Percentiles rank a stretch among this genome's conserved stretches.
Evolutionary conservation across 1,140 invertebrate species (phyloP).

Genomic region (Diabrotica undecimpunctata): DNA sequence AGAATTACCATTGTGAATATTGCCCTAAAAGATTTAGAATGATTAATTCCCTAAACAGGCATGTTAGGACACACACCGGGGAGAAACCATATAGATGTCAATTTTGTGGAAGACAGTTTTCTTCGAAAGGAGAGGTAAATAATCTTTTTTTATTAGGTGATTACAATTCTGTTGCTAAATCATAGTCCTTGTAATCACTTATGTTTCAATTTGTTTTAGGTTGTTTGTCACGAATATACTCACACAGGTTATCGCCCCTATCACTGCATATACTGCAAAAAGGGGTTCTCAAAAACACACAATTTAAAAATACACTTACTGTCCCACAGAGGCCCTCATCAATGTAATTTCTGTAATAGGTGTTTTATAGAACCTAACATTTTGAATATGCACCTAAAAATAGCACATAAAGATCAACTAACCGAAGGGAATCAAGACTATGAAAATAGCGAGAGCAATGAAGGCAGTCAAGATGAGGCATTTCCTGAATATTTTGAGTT

Average conservation of each 20-base stretch:
- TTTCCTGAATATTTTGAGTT: not conserved
- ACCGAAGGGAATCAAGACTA: constrained; percentile 5
- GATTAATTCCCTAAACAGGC: constrained; percentile 45
- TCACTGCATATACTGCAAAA: constrained; percentile 65
- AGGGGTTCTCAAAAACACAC: constrained; percentile 54
- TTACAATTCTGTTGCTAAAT: too few species aligned
- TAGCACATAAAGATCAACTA: constrained; percentile 17
- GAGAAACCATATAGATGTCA: constrained; percentile 41
- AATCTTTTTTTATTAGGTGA: not conserved
- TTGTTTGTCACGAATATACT: constrained; percentile 48
- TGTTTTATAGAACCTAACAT: constrained; percentile 31
- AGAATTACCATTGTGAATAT: constrained; percentile 53
- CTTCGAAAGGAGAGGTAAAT: constrained; percentile 39
- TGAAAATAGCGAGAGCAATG: not conserved
- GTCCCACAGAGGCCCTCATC: constrained; percentile 32
- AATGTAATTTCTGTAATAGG: constrained; percentile 32
- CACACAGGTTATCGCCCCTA: constrained; percentile 74
- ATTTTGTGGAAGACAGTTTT: constrained; percentile 34
- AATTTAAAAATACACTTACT: constrained; percentile 38
- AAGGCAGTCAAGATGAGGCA: too few species aligned
- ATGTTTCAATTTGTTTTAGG: not conserved
- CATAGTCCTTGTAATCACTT: not conserved
- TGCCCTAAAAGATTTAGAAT: constrained; percentile 55
- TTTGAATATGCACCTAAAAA: constrained; percentile 31
- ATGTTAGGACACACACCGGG: constrained; percentile 41